These are phyloP conservation scores for Etheostoma perlongum DNA, from an alignment of 2,797 vertebrate species.

Conservation along the genomic window DNA sequence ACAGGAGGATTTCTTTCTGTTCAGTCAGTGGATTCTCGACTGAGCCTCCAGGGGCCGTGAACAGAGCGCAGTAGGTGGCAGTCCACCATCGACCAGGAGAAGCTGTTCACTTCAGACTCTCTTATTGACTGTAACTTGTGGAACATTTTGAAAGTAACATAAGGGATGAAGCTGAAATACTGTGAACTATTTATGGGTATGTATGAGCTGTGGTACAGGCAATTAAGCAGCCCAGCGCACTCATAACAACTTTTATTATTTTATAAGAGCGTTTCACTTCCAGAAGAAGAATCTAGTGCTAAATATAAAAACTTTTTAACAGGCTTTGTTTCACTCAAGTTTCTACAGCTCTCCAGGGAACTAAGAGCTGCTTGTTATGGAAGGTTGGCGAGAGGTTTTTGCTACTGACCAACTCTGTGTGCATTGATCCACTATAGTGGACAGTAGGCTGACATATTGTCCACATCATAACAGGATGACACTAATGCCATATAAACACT, in stretches of 20 bases:
- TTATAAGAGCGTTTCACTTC: not conserved
- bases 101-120: constrained; percentile 30
- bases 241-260: not conserved
- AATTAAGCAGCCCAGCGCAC: not conserved
- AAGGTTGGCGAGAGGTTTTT: not conserved
- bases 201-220: not conserved
- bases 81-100: constrained; percentile 32
- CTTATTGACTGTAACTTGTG: constrained; percentile 28
- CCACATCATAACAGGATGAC: not conserved
- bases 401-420: not conserved
- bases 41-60: constrained; percentile 21
- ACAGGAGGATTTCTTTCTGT: constrained; percentile 24
- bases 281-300: not conserved
- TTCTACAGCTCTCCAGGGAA: not conserved
- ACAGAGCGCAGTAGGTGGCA: constrained; percentile 52
- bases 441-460: not conserved
- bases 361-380: not conserved
- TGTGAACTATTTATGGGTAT: constrained; percentile 4
- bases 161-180: constrained; percentile 1
- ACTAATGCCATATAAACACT: not conserved
- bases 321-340: not conserved
- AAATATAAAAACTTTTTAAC: constrained; percentile 2
- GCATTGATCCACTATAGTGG: not conserved
- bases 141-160: constrained; percentile 16
- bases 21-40: constrained; percentile 34